Evolutionary conservation across 1,140 invertebrate genomes (phyloP).

Genomic region (Archivesica marissinica): DNA sequence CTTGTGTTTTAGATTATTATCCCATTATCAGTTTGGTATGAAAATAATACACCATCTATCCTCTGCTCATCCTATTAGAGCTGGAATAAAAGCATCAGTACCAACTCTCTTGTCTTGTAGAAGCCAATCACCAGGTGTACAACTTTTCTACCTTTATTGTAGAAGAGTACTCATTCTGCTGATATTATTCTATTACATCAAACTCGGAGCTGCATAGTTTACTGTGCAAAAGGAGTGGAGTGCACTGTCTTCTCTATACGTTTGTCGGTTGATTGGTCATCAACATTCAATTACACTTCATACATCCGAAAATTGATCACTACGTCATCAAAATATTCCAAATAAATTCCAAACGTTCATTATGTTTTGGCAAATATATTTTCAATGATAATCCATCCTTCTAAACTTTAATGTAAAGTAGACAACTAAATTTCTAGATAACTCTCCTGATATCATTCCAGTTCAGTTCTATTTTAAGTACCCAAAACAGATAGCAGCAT

Average conservation of each 20-base stretch:
- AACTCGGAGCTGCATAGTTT: too few species aligned
- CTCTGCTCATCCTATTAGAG: slow-evolving; percentile 12
- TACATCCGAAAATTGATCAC: too few species aligned
- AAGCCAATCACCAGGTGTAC: slow-evolving; percentile 35
- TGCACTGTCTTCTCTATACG: too few species aligned
- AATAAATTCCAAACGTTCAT: too few species aligned
- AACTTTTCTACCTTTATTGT: neutral
- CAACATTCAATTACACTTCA: too few species aligned
- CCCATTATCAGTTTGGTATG: slow-evolving; percentile 49
- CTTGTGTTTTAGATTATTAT: slow-evolving; percentile 58
- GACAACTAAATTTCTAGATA: neutral
- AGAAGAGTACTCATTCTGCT: slow-evolving; percentile 17
- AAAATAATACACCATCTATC: slow-evolving; percentile 49
- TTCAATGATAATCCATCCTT: too few species aligned
- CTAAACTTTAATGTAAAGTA: too few species aligned
- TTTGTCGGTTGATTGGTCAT: too few species aligned
- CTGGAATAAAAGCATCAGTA: slow-evolving; percentile 30
- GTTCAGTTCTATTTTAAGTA: slow-evolving; percentile 42
- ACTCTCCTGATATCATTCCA: slow-evolving; percentile 20
- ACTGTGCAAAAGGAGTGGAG: too few species aligned
- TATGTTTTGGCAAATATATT: too few species aligned
- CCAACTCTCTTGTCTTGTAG: neutral
- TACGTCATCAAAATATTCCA: too few species aligned
- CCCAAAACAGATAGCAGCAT: neutral
- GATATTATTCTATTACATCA: too few species aligned